phyloP scores from a whole-genome alignment of 2,888 invertebrate species.

The Scaptomyza polygonia region DNA sequence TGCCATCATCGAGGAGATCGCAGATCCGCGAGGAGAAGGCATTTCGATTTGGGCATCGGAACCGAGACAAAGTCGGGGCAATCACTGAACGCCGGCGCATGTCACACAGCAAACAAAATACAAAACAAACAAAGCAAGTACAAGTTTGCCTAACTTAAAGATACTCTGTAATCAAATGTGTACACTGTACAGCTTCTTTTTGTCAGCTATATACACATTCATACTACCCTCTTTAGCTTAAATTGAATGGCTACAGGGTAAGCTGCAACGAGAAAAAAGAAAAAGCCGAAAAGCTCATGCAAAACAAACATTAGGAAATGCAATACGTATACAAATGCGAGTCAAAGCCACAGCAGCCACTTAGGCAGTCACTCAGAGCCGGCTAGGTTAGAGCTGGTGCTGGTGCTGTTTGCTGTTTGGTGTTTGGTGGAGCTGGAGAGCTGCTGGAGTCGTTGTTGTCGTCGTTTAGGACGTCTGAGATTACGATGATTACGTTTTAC shows the following conservation, averaged over 20 bases:
- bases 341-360: constrained; percentile 69
- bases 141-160: neutral
- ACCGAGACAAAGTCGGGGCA: constrained; percentile 55
- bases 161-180: constrained; percentile 6
- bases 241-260: constrained; percentile 13
- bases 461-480: constrained; percentile 79
- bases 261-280: neutral
- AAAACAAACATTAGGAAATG: constrained; percentile 82
- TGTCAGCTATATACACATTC: neutral
- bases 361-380: constrained; percentile 73
- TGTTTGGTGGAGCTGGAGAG: constrained; percentile 24
- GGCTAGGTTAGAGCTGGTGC: constrained; percentile 29
- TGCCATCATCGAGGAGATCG: constrained; percentile 44
- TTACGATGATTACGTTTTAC: constrained; percentile 81
- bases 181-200: neutral
- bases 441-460: constrained; percentile 50
- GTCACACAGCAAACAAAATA: constrained; percentile 59
- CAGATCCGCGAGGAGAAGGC: constrained; percentile 2
- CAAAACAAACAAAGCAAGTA: constrained; percentile 2
- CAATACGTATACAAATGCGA: constrained; percentile 73
- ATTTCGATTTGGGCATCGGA: constrained; percentile 12
- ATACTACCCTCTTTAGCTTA: neutral
- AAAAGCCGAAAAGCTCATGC: constrained; percentile 67
- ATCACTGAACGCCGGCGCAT: constrained; percentile 73
- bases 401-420: constrained; percentile 13